These are phyloP conservation scores for Nymphalis c-album DNA, from an alignment of 2,888 invertebrate species.

Conservation along the genomic window DNA sequence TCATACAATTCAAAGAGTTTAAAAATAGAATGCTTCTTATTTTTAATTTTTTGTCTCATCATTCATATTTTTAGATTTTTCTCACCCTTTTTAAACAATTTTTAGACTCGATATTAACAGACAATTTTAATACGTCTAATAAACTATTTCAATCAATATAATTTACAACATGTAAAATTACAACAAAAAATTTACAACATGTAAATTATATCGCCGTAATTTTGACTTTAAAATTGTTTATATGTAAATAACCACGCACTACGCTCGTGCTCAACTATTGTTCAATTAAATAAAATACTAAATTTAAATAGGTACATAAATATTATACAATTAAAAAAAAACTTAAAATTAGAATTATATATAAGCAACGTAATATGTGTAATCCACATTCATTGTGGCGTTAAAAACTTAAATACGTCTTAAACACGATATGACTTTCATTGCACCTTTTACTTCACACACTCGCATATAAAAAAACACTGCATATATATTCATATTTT, in stretches of 20 bases:
- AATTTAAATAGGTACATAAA: too few relatives aligned
- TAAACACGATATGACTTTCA: constrained; percentile 4
- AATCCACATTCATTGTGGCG: too few relatives aligned
- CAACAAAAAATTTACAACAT: too few relatives aligned
- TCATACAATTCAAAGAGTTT: constrained; percentile 15
- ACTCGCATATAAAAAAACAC: background rate
- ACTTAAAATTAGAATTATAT: too few relatives aligned
- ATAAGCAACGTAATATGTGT: too few relatives aligned
- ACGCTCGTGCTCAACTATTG: background rate
- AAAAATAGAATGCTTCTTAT: constrained; percentile 2
- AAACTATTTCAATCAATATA: too few relatives aligned
- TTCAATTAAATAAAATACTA: too few relatives aligned
- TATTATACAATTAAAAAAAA: too few relatives aligned
- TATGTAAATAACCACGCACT: background rate
- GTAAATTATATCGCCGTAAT: too few relatives aligned
- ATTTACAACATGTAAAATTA: too few relatives aligned
- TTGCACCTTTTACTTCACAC: constrained; percentile 4
- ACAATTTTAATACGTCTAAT: too few relatives aligned
- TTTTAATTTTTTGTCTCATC: background rate
- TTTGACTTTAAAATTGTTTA: background rate
- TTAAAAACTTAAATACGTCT: background rate
- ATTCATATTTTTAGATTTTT: background rate
- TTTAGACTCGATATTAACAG: background rate
- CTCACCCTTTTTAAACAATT: background rate
- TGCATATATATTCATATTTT: too few relatives aligned